phyloP scores from a whole-genome alignment of 2,113 vertebrate species.

The Platichthys flesus region DNA sequence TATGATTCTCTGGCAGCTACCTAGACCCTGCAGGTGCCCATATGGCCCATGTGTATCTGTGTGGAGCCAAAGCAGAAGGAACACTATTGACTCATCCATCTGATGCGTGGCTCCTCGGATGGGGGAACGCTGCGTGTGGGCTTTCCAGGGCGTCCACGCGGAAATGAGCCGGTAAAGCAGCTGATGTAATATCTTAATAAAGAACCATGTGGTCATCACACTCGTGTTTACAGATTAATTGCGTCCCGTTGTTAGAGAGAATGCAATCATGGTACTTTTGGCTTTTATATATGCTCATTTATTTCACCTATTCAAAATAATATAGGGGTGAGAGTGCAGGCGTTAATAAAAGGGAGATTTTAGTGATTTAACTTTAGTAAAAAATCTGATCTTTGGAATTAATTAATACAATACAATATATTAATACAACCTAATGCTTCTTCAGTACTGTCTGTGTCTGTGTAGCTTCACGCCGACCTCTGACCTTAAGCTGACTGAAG shows the following conservation, averaged over 20 bases:
- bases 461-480: background rate
- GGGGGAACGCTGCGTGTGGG: background rate
- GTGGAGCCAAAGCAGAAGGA: constrained; percentile 46
- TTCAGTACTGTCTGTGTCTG: background rate
- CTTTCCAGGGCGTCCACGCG: constrained; percentile 1
- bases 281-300: background rate
- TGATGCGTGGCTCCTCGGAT: constrained; percentile 29
- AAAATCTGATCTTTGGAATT: too few species aligned
- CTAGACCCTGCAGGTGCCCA: constrained; percentile 54
- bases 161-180: constrained; percentile 2
- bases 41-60: constrained; percentile 61
- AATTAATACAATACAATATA: too few species aligned
- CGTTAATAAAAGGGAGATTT: too few species aligned
- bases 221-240: background rate
- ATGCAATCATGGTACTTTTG: background rate
- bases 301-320: too few species aligned
- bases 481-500: background rate
- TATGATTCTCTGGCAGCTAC: constrained; percentile 42
- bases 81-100: constrained; percentile 54
- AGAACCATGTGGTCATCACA: background rate
- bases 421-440: background rate
- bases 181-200: constrained; percentile 31
- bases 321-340: too few species aligned
- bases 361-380: too few species aligned
- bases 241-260: background rate